Base-by-base conservation (phyloP, 1,140 invertebrate species). In the Chionoecetes opilio region DNA sequence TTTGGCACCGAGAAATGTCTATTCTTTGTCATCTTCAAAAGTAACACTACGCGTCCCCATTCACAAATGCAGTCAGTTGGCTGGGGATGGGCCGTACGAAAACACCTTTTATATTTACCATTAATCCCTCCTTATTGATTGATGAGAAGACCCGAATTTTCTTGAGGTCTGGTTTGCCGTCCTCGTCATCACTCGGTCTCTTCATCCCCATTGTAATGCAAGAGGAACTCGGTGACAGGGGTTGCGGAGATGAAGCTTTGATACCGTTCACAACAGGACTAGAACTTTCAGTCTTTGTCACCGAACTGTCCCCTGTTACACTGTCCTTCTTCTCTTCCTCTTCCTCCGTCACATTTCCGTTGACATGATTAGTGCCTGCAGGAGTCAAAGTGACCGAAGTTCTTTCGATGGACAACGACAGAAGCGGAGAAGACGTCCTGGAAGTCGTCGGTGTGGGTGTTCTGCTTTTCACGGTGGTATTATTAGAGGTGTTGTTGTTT, bases 171-270 rank as follows among this genome's bases (percentile, higher is more conserved):
- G 75, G 92, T 38, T 53, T 85, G 3, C 31, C 9, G 37, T 38
- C 92, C 82, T 63, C 89, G 14, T 91, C 89, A 29, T 93, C 92
- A 53, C 82, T 93, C 2, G 92, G 75, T 46, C 92, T 86, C 31
- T 93, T 93, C 14, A 93, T 31, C 9, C 89, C 89, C 5, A n/a
- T 21, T 2, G 63, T 75, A 75, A n/a, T 21, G 46, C 11, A 14
- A 17, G 46, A 53, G 11, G 46, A 53, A 9, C 11, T 17, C 0
- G 46, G 21, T 53, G 46, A 53, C 11, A 17, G 46, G 11, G 9
- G 46, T 11, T 53, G 46, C 21, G 46, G 46, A 53, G 46, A 53
- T n/a, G 9, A 11, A 6, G 21, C 41, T 46, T 11, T 14, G 29
- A 35, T 17, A 1, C 63, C 82, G 85, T 92, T 92, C 26, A 92